Evolutionary conservation across 2,888 invertebrate genomes (phyloP), one percentile per base, ranked within the genome.

Genomic region (Blastobasis lacticolella): DNA sequence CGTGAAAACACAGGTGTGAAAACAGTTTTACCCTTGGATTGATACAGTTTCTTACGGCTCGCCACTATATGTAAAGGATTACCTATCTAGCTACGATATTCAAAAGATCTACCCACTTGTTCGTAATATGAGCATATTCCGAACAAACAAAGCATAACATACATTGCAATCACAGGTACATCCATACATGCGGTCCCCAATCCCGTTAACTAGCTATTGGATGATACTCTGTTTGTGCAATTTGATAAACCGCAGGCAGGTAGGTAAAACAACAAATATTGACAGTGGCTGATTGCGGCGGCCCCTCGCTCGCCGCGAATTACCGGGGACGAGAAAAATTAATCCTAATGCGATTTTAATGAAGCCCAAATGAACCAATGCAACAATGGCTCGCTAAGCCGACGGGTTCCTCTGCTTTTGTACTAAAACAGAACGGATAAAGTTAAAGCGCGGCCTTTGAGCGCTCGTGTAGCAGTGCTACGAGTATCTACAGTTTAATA

Each of bases 271-370:
- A 66, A 73, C 81, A 78, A 88, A 88, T 87, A 88, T 88, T 88
- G 85, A 86, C 87, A 78, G 68, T 78, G 71, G 83, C 77, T 80
- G 86, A 88, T 87, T 87, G 85, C 83, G 78, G 71, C 68, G 76
- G 81, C 84, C 86, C 83, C 82, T 73, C 73, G 82, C 81, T 79
- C 82, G 81, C 83, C 78, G 78, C 72, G 80, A 87, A 85, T 87
- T 85, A 83, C 84, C 73, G 72, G 82, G 86, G 81, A 85, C 80
- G 86, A 83, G 84, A 87, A 87, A 86, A 86, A 88, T 84, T 88
- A 88, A 88, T 87, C 88, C 87, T 87, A 88, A 88, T 87, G 82
- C 87, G 87, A 87, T 87, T 86, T 88, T 88, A 88, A 88, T 88
- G 87, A 88, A 87, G 81, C 78, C 76, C 74, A 81, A 86, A 83